phyloP scores from a whole-genome alignment of 2,888 invertebrate genomes.

The Saturnia japonica region DNA sequence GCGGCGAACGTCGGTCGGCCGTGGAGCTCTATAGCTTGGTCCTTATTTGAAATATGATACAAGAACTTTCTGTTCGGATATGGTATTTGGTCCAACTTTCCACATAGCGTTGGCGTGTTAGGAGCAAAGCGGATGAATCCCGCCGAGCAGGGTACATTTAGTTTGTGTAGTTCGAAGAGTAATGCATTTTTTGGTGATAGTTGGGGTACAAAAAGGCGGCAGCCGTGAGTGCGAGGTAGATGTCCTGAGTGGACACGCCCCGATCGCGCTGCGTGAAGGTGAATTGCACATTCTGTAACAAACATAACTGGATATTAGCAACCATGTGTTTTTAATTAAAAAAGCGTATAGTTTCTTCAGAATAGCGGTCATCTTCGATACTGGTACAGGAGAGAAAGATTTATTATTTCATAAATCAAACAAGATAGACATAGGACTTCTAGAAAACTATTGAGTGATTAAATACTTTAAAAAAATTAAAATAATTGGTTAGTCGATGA shows the following conservation, averaged over 20 bases:
- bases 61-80: slow-evolving; percentile 79
- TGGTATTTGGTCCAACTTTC: slow-evolving; percentile 86
- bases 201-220: slow-evolving; percentile 80
- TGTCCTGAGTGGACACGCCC: slow-evolving; percentile 79
- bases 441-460: no score
- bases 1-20: slow-evolving; percentile 86
- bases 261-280: slow-evolving; percentile 64
- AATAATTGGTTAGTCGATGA: no score
- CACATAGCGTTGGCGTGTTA: slow-evolving; percentile 81
- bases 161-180: slow-evolving; percentile 84
- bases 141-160: slow-evolving; percentile 86
- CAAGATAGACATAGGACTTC: no score
- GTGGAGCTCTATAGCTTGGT: slow-evolving; percentile 80
- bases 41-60: slow-evolving; percentile 78
- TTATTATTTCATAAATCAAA: no score
- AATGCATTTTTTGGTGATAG: slow-evolving; percentile 77
- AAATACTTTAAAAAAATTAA: no score
- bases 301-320: slow-evolving; percentile 29
- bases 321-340: neutral
- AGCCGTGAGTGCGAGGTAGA: slow-evolving; percentile 76
- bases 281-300: slow-evolving; percentile 84
- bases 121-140: slow-evolving; percentile 83
- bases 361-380: no score
- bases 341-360: no score
- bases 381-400: no score